Percentiles rank a stretch among this genome's conserved stretches.
Evolutionary conservation across 2,797 vertebrate genomes (phyloP).

Genomic region (Thripadectes ignobilis): DNA sequence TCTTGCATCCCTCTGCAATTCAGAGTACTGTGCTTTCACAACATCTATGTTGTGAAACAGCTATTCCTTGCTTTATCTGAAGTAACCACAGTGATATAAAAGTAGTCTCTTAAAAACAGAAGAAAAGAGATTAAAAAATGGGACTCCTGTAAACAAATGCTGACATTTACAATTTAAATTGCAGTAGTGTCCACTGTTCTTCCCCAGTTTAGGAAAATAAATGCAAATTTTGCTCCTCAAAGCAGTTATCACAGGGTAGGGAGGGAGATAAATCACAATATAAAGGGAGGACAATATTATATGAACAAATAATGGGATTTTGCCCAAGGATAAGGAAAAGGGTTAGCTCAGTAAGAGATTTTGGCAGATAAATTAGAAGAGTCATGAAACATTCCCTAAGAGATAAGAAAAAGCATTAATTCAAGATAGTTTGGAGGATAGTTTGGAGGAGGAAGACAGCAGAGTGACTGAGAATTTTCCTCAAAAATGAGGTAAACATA

Average conservation of each 20-base stretch:
- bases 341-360: not conserved
- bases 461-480: not conserved
- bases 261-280: not conserved
- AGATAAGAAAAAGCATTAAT: constrained; percentile 9
- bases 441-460: not conserved
- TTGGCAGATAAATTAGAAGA: not conserved
- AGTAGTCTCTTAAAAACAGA: not conserved
- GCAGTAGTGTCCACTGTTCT: not conserved
- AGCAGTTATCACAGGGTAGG: not conserved
- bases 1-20: not conserved
- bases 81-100: not conserved
- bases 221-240: not conserved
- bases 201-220: constrained; percentile 6
- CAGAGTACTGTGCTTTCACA: not conserved
- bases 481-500: not conserved
- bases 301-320: constrained; percentile 1
- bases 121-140: not conserved
- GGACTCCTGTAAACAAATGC: not conserved
- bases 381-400: not conserved
- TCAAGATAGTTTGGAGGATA: not conserved
- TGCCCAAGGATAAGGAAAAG: not conserved
- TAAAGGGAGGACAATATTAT: not conserved
- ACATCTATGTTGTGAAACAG: constrained; percentile 18
- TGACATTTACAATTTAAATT: constrained; percentile 3
- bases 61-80: constrained; percentile 16